Conservation (phyloP, 2,797 vertebrate genomes). For the Helarctos malayanus region DNA sequence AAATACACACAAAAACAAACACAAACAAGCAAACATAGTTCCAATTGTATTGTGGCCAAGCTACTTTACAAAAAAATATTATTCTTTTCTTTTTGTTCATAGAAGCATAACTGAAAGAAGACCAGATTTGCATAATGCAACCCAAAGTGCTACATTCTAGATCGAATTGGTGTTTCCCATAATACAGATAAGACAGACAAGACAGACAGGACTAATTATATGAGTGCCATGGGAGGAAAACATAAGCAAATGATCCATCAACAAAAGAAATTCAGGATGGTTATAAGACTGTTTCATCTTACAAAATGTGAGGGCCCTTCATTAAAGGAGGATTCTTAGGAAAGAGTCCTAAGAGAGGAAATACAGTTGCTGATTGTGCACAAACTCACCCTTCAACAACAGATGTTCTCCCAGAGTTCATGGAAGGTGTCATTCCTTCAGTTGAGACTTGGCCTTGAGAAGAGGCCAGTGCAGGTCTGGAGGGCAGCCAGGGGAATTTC, state of each 20-base stretch:
- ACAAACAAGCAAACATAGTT: neutral
- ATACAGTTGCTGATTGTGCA: neutral
- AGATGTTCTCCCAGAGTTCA: neutral
- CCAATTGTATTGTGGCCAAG: neutral
- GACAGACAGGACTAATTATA: neutral
- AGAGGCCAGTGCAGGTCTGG: neutral
- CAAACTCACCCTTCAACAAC: neutral
- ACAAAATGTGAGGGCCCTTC: neutral
- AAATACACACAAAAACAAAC: too few species aligned
- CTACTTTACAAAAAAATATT: neutral
- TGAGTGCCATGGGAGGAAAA: neutral
- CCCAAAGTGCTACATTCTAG: neutral
- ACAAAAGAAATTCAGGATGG: neutral
- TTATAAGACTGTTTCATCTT: neutral
- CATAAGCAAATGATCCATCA: neutral
- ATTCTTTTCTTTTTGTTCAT: neutral
- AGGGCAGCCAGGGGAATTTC: neutral
- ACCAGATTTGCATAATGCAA: neutral
- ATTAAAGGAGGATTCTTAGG: neutral
- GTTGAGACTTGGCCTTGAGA: neutral
- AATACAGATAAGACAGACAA: neutral
- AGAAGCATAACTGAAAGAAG: neutral
- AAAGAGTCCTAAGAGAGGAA: neutral
- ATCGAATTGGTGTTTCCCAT: neutral
- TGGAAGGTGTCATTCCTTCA: neutral